These are phyloP conservation scores for Eupithecia abbreviata DNA, from an alignment of 2,888 invertebrate genomes.

Conservation along the genomic window DNA sequence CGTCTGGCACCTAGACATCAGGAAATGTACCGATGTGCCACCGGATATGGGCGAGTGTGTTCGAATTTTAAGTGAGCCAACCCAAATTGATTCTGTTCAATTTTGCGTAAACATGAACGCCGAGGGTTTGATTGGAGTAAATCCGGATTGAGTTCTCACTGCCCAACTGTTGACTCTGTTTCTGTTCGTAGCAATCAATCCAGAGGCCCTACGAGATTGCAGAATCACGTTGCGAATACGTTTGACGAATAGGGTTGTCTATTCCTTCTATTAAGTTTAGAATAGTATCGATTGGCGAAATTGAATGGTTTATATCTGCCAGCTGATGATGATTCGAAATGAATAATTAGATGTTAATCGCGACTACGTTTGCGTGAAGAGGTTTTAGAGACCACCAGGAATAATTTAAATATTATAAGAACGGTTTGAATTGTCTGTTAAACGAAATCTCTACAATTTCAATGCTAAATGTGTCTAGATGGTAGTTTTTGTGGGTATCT, in stretches of 20 bases:
- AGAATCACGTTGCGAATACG: slow-evolving; percentile 32
- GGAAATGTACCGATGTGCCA: slow-evolving; percentile 64
- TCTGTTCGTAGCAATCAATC: slow-evolving; percentile 41
- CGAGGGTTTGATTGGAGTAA: slow-evolving; percentile 61
- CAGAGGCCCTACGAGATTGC: slow-evolving; percentile 33
- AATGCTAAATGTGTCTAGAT: not conserved
- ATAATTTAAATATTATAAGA: not conserved
- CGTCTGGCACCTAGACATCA: slow-evolving; percentile 58
- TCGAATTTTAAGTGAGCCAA: slow-evolving; percentile 67
- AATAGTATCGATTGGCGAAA: not conserved
- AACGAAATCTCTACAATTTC: not conserved
- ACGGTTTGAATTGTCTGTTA: not conserved
- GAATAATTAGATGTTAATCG: not conserved
- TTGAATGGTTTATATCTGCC: not conserved
- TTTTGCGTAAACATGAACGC: slow-evolving; percentile 63
- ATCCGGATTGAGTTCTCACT: slow-evolving; percentile 54
- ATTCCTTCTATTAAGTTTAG: not conserved
- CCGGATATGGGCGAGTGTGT: slow-evolving; percentile 70
- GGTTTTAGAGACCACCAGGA: not conserved
- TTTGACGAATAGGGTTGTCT: slow-evolving; percentile 6
- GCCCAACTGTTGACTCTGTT: slow-evolving; percentile 48
- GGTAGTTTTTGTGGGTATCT: not conserved
- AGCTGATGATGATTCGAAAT: not conserved
- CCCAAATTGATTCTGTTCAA: slow-evolving; percentile 66
- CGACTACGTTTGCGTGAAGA: not conserved